Base-by-base conservation (phyloP, 2,113 vertebrate genomes). In the Cyprichromis sp. region DNA sequence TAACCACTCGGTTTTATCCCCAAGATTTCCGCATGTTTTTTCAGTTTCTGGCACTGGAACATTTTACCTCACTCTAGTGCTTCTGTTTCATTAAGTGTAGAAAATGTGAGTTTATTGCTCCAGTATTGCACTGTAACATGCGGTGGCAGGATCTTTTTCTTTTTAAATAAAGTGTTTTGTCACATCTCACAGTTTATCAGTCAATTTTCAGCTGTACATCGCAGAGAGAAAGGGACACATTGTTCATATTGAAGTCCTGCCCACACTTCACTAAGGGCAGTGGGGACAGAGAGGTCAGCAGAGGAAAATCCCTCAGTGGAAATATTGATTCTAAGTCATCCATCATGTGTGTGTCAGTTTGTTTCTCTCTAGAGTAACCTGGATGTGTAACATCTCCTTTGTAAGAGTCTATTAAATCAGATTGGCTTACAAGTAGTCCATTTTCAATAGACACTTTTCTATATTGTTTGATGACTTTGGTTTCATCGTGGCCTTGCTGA, bases 121-220 rank as follows among this genome's bases (percentile, higher is more conserved):
- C 40, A 29, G 24, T 47, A 31, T 78, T 50, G 26, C 19, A 14
- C 17, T 14, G 9, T 14, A 2, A 21, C 19, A 50, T 16, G 13
- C 9, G 14, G 31, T 3, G 7, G 66, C 29, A 85, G 34, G 19
- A 55, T n/a, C 13, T 38, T 13, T 3, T 66, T 38, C 19, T 66
- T 66, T 38, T 66, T n/a, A 2, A 34, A 87, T 79, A 84, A 89
- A 54, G 79, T 13, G 1, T 76, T 47, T 73, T 53, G 34, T 50
- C 47, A 9, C 19, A 38, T 85, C 78, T 21, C 59, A 26, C 24
- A 11, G 17, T 9, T 17, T 31, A 7, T 95, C 55, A 94, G 76
- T 94, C 90, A 53, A 14, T 59, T 66, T 17, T 89, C 61, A 96
- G 79, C 86, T 96, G 90, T 21, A 96, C 57, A n/a, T 96, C 95